These are phyloP conservation scores for Acronicta psi DNA, from an alignment of 2,888 invertebrate species.

Conservation along the genomic window DNA sequence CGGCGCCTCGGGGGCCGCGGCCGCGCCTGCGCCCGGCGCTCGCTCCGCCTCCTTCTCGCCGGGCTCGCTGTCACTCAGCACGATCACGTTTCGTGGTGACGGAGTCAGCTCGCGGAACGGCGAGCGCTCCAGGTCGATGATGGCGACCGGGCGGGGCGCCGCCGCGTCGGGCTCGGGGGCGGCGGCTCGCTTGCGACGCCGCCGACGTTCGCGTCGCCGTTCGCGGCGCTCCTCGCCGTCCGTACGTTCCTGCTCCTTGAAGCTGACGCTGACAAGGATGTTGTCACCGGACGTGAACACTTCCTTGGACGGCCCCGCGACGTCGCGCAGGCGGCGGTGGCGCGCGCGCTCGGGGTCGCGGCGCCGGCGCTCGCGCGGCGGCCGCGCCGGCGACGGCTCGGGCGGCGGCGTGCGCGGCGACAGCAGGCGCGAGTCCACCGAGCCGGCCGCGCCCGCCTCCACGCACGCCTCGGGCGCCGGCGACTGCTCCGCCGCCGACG, in stretches of 20 bases:
- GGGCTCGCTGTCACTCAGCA: conserved; percentile 94
- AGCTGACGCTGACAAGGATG: conserved; percentile 97
- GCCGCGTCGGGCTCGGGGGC: conserved; percentile 89
- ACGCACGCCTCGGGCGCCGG: conserved; percentile 56
- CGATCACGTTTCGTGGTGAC: conserved; percentile 94
- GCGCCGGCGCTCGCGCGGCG: conserved; percentile 77
- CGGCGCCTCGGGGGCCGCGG: conserved; percentile 41
- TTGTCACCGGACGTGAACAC: conserved; percentile 98
- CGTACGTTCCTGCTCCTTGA: conserved; percentile 91
- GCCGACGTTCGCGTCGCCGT: conserved; percentile 61
- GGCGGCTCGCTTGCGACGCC: conserved; percentile 55
- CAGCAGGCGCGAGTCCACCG: conserved; percentile 66
- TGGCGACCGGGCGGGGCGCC: conserved; percentile 93
- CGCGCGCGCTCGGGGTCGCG: conserved; percentile 59
- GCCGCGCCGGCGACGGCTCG: conserved; percentile 74
- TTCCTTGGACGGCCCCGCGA: conserved; percentile 92
- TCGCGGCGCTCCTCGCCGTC: conserved; percentile 59
- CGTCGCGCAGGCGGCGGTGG: conserved; percentile 75
- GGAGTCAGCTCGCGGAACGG: conserved; percentile 95
- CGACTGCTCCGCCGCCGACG: conserved; percentile 43
- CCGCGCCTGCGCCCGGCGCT: conserved; percentile 47
- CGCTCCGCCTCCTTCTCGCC: conserved; percentile 79
- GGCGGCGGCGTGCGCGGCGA: conserved; percentile 67
- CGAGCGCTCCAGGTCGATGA: conserved; percentile 95
- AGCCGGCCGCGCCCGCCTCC: conserved; percentile 56